These are phyloP conservation scores for Habrosyne pyritoides DNA, from an alignment of 2,888 invertebrate species.

Conservation along the genomic window DNA sequence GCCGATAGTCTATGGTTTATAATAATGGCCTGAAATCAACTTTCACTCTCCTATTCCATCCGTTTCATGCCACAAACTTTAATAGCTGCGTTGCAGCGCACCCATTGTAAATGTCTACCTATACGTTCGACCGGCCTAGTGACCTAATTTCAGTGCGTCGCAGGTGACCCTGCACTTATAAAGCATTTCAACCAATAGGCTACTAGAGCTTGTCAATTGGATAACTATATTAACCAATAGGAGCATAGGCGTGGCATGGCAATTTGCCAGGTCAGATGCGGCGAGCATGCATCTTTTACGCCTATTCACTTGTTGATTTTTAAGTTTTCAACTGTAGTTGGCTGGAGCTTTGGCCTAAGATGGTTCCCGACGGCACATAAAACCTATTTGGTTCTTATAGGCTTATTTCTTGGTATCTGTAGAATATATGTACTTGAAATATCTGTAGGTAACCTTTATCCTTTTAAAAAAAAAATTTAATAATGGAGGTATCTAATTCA, in stretches of 20 bases:
- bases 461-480: too few relatives aligned
- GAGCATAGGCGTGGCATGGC: conserved; percentile 82
- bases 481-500: too few relatives aligned
- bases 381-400: not conserved
- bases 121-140: conserved; percentile 40
- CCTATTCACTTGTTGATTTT: conserved; percentile 72
- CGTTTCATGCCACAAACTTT: not conserved
- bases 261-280: conserved; percentile 66
- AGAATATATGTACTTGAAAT: too few relatives aligned
- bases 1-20: too few relatives aligned
- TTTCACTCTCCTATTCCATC: not conserved
- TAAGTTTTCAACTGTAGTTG: conserved; percentile 35
- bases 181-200: conserved; percentile 70
- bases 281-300: conserved; percentile 63
- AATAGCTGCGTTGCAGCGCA: not conserved
- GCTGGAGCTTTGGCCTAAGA: conserved; percentile 12
- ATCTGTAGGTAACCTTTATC: too few relatives aligned
- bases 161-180: conserved; percentile 63
- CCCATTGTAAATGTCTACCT: not conserved
- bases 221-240: conserved; percentile 81
- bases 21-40: not conserved
- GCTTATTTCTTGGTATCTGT: not conserved
- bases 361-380: conserved; percentile 1
- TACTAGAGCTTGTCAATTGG: conserved; percentile 78
- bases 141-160: conserved; percentile 57